Conservation (phyloP, 1,140 invertebrate species). For the Oreohelix idahoensis region DNA sequence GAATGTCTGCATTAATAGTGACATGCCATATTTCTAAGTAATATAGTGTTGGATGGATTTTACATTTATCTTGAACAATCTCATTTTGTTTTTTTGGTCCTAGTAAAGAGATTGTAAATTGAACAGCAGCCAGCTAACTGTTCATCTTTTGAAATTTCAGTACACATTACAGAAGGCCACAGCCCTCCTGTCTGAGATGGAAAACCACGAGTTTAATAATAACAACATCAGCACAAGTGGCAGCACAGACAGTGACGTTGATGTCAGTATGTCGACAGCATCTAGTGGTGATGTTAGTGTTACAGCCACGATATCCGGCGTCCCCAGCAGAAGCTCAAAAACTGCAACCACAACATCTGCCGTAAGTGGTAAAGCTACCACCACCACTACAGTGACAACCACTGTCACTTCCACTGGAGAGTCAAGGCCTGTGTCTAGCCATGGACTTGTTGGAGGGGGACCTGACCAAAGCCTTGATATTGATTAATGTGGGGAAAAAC, state of each 20-base stretch:
- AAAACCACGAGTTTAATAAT: constrained; percentile 56
- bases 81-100: too few relatives aligned
- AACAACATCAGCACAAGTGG: not conserved
- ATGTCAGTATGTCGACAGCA: not conserved
- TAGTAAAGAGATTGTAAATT: too few relatives aligned
- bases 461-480: not conserved
- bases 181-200: constrained; percentile 72
- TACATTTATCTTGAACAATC: too few relatives aligned
- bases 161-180: constrained; percentile 74
- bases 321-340: not conserved
- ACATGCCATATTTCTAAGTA: too few relatives aligned
- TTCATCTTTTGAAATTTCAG: too few relatives aligned
- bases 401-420: constrained; percentile 7
- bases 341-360: not conserved
- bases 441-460: not conserved
- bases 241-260: constrained; percentile 17
- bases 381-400: not conserved
- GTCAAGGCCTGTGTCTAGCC: not conserved
- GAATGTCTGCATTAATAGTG: too few relatives aligned
- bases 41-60: too few relatives aligned
- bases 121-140: too few relatives aligned
- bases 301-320: not conserved
- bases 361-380: not conserved
- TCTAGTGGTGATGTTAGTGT: constrained; percentile 14
- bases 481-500: too few relatives aligned